A percentile compares a stretch with the other conserved stretches of the same genome.
phyloP scores from a whole-genome alignment of 2,113 vertebrate species.

The Mystacornis crossleyi region DNA sequence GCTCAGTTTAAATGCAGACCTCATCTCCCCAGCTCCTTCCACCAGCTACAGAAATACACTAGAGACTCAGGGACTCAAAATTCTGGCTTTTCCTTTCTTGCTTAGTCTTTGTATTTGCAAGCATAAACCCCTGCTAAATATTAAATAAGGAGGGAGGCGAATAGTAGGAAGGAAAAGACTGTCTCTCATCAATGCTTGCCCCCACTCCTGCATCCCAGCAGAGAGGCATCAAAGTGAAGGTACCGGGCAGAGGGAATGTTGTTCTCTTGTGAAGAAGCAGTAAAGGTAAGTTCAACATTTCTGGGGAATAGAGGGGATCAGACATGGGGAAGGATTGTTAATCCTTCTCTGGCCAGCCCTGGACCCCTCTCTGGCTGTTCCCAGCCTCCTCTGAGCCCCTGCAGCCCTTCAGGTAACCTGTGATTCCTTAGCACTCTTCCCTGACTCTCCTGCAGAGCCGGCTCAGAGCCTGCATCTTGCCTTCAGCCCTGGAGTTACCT shows the following conservation, averaged over 20 bases:
- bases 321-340: fast-evolving
- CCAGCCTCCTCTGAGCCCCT: fast-evolving
- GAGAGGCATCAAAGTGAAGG: neutral
- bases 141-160: neutral
- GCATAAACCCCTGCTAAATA: neutral
- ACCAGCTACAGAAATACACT: neutral
- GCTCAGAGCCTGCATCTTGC: neutral
- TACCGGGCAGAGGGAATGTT: neutral
- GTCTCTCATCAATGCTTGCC: fast-evolving
- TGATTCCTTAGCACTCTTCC: neutral
- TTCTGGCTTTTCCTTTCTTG: neutral
- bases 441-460: fast-evolving
- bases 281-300: neutral
- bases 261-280: neutral
- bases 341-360: neutral
- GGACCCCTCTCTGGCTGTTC: fast-evolving
- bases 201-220: fast-evolving
- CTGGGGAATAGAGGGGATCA: neutral
- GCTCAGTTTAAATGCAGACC: neutral
- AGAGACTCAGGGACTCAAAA: neutral
- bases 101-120: neutral
- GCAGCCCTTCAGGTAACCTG: neutral
- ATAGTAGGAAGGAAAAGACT: neutral
- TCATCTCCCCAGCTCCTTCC: neutral
- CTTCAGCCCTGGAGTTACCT: neutral